Evolutionary conservation across 1,140 invertebrate species (phyloP).

Genomic region (Hyles vespertilio): DNA sequence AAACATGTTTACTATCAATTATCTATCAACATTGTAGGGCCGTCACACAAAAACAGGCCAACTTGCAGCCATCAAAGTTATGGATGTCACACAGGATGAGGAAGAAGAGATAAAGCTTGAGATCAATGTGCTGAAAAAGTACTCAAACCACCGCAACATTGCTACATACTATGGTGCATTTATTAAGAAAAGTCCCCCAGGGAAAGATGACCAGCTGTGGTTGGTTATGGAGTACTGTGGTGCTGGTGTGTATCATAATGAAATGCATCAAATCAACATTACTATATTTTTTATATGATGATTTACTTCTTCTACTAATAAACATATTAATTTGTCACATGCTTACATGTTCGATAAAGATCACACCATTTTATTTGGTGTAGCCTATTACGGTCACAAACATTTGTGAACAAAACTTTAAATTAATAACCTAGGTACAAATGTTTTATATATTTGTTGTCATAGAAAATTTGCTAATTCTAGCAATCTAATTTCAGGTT

Average conservation of each 20-base stretch:
- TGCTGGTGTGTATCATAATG: conserved; percentile 80
- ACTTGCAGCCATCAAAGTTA: conserved; percentile 99
- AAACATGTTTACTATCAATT: not conserved
- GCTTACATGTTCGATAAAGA: no score
- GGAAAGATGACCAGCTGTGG: conserved; percentile 99
- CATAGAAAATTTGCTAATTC: no score
- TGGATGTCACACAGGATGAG: conserved; percentile 99
- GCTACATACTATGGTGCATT: conserved; percentile 99
- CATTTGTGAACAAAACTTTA: no score
- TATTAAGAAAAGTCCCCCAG: conserved; percentile 98
- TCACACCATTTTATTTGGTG: no score
- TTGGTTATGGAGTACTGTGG: conserved; percentile 99
- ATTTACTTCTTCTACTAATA: no score
- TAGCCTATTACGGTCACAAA: no score
- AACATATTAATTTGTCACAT: no score
- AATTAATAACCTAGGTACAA: no score
- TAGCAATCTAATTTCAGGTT: conserved; percentile 75
- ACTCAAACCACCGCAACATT: conserved; percentile 99
- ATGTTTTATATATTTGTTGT: no score
- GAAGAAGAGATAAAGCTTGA: conserved; percentile 99
- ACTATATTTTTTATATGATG: no score
- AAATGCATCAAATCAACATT: no score
- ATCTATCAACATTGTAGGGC: conserved; percentile 80
- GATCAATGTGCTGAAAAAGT: conserved; percentile 99
- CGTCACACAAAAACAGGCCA: conserved; percentile 99